Conservation (phyloP, 2,113 vertebrate genomes). For the Bolborhynchus lineola region DNA sequence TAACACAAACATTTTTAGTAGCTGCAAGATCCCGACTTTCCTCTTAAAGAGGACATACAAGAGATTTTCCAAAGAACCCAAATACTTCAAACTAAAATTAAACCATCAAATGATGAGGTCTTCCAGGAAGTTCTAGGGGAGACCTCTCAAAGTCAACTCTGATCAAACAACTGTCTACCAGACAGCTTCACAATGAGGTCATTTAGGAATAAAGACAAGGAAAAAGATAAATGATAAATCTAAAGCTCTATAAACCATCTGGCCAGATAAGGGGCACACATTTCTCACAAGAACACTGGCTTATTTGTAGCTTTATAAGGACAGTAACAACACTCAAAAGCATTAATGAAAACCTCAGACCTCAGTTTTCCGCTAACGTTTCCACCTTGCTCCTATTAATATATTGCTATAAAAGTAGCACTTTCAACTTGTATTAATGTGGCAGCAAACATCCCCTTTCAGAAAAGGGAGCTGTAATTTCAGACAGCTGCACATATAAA, state of each 20-base stretch:
- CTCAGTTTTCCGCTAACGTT: neutral
- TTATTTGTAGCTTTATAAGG: neutral
- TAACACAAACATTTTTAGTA: neutral
- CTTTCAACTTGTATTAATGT: neutral
- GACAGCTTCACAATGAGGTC: neutral
- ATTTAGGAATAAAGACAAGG: neutral
- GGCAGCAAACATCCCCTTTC: neutral
- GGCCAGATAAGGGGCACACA: neutral
- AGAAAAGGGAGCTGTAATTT: neutral
- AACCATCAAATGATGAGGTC: neutral
- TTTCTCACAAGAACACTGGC: neutral
- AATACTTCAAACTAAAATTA: neutral
- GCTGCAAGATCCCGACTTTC: neutral
- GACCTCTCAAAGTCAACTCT: neutral
- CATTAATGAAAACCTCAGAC: neutral
- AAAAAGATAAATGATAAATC: neutral
- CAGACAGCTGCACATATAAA: neutral
- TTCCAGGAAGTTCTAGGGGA: neutral
- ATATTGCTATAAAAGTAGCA: neutral
- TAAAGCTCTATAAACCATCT: neutral
- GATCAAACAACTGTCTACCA: neutral
- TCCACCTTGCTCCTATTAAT: neutral
- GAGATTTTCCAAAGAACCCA: neutral
- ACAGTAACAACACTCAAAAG: neutral
- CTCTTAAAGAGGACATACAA: neutral